Conservation (phyloP, 2,888 invertebrate species). For the Laothoe populi region DNA sequence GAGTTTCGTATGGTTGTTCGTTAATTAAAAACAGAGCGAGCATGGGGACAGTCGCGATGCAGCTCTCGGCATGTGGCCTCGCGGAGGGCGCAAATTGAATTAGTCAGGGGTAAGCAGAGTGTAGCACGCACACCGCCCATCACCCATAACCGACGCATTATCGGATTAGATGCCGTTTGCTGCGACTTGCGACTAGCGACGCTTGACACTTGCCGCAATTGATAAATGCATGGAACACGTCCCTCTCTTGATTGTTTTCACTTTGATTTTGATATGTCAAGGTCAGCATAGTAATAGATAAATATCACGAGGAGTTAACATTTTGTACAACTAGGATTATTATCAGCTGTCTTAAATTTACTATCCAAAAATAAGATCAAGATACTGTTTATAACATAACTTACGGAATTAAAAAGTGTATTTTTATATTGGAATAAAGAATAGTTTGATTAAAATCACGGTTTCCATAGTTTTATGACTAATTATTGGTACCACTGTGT, state of each 20-base stretch:
- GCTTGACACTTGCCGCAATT: constrained; percentile 39
- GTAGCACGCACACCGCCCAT: constrained; percentile 53
- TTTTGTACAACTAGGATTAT: too few species aligned
- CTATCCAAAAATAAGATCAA: too few species aligned
- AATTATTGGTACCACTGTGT: too few species aligned
- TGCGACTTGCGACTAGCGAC: constrained; percentile 42
- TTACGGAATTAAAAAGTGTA: too few species aligned
- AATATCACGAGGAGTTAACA: background rate
- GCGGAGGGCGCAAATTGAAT: constrained; percentile 61
- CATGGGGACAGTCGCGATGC: constrained; percentile 52
- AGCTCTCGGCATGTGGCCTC: constrained; percentile 61
- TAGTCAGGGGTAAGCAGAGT: constrained; percentile 54
- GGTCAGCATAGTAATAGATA: constrained; percentile 39
- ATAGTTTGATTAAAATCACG: too few species aligned
- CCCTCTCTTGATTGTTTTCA: constrained; percentile 36
- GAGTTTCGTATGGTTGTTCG: constrained; percentile 32
- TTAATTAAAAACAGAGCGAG: constrained; percentile 70
- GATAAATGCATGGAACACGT: constrained; percentile 42
- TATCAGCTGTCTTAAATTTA: too few species aligned
- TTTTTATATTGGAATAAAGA: too few species aligned
- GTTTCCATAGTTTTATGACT: too few species aligned
- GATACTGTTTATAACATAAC: too few species aligned
- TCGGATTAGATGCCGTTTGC: constrained; percentile 52
- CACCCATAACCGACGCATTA: constrained; percentile 65
- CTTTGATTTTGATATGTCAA: constrained; percentile 47